These are phyloP conservation scores for Lepisosteus osseus DNA, from an alignment of 2,113 vertebrate species.

Conservation along the genomic window DNA sequence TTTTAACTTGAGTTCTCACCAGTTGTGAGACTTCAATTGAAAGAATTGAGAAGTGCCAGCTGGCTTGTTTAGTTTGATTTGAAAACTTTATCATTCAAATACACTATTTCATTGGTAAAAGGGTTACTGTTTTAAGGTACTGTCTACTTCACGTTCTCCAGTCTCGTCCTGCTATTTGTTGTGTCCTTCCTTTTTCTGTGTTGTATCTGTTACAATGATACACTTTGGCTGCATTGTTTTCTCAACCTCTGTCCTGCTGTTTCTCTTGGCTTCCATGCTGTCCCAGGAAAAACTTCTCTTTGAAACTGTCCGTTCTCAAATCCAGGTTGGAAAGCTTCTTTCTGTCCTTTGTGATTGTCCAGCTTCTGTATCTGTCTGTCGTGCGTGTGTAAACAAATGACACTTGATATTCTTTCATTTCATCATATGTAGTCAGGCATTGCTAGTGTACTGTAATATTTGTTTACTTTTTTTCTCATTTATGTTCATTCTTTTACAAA, in stretches of 20 bases:
- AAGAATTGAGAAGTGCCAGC: too few species aligned
- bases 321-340: constrained; percentile 74
- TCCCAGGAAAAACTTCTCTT: constrained; percentile 85
- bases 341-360: constrained; percentile 1
- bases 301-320: constrained; percentile 87
- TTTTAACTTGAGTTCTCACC: too few species aligned
- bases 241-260: constrained; percentile 49
- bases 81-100: too few species aligned
- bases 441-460: constrained; percentile 46
- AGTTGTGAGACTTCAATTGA: too few species aligned
- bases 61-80: too few species aligned
- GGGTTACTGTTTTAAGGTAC: too few species aligned
- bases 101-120: too few species aligned
- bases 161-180: too few species aligned
- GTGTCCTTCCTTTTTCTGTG: neutral
- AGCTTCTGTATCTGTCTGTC: constrained; percentile 46
- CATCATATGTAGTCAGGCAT: too few species aligned
- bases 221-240: neutral
- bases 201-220: neutral
- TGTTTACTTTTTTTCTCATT: constrained; percentile 39
- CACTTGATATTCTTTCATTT: too few species aligned
- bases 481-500: constrained; percentile 17
- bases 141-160: too few species aligned
- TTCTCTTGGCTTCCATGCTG: constrained; percentile 67
- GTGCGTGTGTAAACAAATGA: constrained; percentile 27